Percentiles rank a stretch among this genome's conserved stretches.
These are phyloP conservation scores for Scopus umbretta DNA, from an alignment of 2,113 vertebrate species.

Conservation along the genomic window DNA sequence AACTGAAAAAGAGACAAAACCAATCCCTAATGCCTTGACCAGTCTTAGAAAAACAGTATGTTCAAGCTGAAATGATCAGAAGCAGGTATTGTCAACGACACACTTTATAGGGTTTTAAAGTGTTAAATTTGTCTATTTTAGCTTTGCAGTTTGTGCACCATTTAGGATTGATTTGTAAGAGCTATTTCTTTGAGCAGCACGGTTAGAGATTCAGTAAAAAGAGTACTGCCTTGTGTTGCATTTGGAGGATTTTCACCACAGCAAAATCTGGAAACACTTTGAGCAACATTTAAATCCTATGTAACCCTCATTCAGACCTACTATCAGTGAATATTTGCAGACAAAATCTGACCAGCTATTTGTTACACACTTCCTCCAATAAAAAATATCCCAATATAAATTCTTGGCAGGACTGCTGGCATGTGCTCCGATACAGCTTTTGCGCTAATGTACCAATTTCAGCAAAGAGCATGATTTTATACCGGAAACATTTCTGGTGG, in stretches of 20 bases:
- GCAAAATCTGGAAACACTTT: background rate
- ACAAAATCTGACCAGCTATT: background rate
- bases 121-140: background rate
- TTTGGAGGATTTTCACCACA: background rate
- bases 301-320: background rate
- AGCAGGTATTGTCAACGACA: background rate
- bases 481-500: background rate
- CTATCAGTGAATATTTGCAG: background rate
- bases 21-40: background rate
- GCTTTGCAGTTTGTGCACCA: background rate
- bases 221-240: background rate
- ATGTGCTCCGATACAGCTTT: background rate
- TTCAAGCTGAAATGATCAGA: background rate
- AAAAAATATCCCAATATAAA: background rate
- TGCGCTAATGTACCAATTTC: background rate
- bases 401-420: background rate
- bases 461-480: background rate
- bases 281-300: background rate
- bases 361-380: background rate
- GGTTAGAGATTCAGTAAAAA: background rate
- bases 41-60: background rate
- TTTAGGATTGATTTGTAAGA: background rate
- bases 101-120: background rate
- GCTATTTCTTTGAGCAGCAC: background rate
- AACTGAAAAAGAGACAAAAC: background rate